phyloP scores from a whole-genome alignment of 2,113 vertebrate species.

The Semnornis frantzii region DNA sequence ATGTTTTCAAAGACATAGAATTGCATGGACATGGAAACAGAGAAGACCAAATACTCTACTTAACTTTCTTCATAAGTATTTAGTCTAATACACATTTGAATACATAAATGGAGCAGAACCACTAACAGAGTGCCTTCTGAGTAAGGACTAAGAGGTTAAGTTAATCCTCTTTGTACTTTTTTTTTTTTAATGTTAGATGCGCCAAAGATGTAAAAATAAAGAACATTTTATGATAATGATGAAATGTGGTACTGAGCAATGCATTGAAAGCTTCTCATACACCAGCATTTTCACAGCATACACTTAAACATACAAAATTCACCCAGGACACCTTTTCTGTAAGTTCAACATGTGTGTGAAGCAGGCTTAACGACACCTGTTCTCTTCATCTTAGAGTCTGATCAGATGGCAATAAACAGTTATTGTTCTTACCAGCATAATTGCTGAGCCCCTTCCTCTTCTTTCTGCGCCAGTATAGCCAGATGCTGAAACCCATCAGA shows the following conservation, averaged over 20 bases:
- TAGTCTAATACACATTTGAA: background rate
- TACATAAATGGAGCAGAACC: background rate
- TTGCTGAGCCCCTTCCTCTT: constrained; percentile 99
- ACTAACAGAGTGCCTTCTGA: background rate
- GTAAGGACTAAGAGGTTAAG: background rate
- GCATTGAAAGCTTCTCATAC: constrained; percentile 53
- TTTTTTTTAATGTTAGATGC: background rate
- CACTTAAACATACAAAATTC: constrained; percentile 8
- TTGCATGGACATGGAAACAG: background rate
- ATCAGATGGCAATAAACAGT: constrained; percentile 8
- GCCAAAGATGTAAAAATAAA: constrained; percentile 34
- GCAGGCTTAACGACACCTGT: background rate
- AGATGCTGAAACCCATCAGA: constrained; percentile 99
- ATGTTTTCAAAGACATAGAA: background rate
- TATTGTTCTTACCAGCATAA: constrained; percentile 90
- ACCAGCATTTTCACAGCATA: constrained; percentile 34
- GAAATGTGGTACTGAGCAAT: constrained; percentile 19
- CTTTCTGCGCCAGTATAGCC: constrained; percentile 99
- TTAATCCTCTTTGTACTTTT: background rate
- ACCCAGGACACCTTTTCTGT: background rate
- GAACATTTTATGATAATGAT: constrained; percentile 37
- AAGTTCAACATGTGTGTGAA: background rate
- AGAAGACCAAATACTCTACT: background rate
- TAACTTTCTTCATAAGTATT: background rate
- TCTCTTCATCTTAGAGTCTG: background rate